Evolutionary conservation across 2,888 invertebrate species (phyloP).

Genomic region (Formica aserva): DNA sequence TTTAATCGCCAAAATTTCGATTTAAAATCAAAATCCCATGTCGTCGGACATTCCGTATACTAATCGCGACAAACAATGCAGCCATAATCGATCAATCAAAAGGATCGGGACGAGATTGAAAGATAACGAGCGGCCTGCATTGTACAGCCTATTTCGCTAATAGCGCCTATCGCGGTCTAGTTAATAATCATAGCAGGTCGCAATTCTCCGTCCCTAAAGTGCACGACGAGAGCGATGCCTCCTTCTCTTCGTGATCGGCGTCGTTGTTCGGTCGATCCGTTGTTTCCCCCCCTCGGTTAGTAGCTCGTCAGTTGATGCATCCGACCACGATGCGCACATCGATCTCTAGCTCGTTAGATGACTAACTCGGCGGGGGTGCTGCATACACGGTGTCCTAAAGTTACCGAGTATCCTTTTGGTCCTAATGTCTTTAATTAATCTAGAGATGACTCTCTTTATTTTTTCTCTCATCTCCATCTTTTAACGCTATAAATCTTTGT

Average conservation of each 20-base stretch:
- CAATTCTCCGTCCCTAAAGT: constrained; percentile 39
- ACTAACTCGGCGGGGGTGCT: constrained; percentile 57
- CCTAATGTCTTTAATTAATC: background rate
- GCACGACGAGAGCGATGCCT: constrained; percentile 1
- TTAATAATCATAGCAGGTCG: constrained; percentile 15
- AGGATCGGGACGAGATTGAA: constrained; percentile 7
- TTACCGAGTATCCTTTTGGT: background rate
- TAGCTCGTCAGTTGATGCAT: constrained; percentile 41
- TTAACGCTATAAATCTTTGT: background rate
- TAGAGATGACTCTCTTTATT: background rate
- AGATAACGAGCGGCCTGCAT: constrained; percentile 15
- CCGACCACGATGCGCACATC: constrained; percentile 49
- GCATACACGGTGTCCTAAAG: constrained; percentile 28
- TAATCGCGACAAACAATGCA: background rate
- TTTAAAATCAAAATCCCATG: background rate
- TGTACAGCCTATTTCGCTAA: constrained; percentile 42
- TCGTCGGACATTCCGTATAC: background rate
- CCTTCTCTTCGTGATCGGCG: background rate
- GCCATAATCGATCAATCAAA: background rate
- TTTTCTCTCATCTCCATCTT: background rate
- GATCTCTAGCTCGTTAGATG: constrained; percentile 53
- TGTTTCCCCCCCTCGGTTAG: constrained; percentile 15
- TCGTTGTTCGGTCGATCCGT: constrained; percentile 9
- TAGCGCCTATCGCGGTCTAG: constrained; percentile 43
- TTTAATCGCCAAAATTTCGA: background rate